Evolutionary conservation across 2,113 vertebrate genomes (phyloP).

Genomic region (Helogale parvula): DNA sequence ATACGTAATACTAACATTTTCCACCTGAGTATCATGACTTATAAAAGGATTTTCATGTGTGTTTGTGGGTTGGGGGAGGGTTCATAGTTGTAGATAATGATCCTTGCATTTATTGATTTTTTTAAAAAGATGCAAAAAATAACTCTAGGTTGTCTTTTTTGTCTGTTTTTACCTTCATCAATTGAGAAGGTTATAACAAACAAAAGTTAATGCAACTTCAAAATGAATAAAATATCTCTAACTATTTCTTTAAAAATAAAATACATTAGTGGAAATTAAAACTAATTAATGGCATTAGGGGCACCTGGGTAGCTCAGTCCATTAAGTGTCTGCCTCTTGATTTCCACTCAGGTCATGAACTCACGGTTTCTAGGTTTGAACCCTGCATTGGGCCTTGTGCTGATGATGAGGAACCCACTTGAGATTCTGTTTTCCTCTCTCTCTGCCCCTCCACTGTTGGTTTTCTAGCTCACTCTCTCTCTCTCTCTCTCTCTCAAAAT

Average conservation of each 20-base stretch:
- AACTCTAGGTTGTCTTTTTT: background rate
- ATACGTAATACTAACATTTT: background rate
- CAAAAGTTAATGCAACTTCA: background rate
- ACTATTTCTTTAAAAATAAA: background rate
- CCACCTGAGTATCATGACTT: background rate
- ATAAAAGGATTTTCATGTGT: background rate
- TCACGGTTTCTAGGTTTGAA: too few relatives aligned
- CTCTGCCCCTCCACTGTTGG: too few relatives aligned
- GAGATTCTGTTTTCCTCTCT: too few relatives aligned
- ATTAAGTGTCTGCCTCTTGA: too few relatives aligned
- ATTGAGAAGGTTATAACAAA: background rate
- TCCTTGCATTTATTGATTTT: background rate
- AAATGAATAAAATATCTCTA: background rate
- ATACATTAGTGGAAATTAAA: background rate
- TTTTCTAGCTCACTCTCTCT: too few relatives aligned
- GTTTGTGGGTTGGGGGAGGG: background rate
- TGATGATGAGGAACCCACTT: too few relatives aligned
- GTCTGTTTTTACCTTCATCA: background rate
- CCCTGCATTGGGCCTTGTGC: too few relatives aligned
- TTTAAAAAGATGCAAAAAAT: background rate
- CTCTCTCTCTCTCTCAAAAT: too few relatives aligned
- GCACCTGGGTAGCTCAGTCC: too few relatives aligned
- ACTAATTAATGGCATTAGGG: background rate
- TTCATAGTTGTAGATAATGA: background rate
- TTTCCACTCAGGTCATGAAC: too few relatives aligned